Percentiles rank a stretch among this genome's conserved stretches.
These are phyloP conservation scores for Otus scops DNA, from an alignment of 2,797 vertebrate species.

Conservation along the genomic window DNA sequence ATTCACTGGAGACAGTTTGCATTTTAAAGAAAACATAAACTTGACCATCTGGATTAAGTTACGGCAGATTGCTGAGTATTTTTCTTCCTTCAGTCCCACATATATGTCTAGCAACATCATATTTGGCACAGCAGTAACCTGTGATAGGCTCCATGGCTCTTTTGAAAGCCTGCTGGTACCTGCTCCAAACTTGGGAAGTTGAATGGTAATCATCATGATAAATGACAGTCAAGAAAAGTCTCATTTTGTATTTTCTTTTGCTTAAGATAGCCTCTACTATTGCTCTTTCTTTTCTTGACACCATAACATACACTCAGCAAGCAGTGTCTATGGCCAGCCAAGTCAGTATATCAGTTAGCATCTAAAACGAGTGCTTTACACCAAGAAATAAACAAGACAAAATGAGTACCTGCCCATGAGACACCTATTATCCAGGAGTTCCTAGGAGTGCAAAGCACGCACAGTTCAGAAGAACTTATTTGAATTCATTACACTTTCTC, in stretches of 20 bases:
- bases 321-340: not conserved
- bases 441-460: not conserved
- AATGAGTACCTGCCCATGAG: not conserved
- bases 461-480: not conserved
- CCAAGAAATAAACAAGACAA: not conserved
- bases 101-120: constrained; percentile 20
- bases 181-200: not conserved
- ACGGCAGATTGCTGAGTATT: constrained; percentile 51
- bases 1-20: constrained; percentile 65
- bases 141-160: not conserved
- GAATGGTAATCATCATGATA: not conserved
- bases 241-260: not conserved
- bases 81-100: constrained; percentile 37
- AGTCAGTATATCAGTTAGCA: not conserved
- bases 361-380: not conserved
- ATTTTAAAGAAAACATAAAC: constrained; percentile 68
- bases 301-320: not conserved
- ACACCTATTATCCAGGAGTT: not conserved
- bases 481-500: not conserved
- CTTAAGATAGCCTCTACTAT: not conserved
- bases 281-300: not conserved
- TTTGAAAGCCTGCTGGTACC: constrained; percentile 14
- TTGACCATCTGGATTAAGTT: constrained; percentile 70
- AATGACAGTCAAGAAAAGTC: not conserved
- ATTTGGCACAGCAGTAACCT: constrained; percentile 41